Evolutionary conservation across 2,797 vertebrate genomes (phyloP).

Genomic region (Platyrinchus mystaceus): DNA sequence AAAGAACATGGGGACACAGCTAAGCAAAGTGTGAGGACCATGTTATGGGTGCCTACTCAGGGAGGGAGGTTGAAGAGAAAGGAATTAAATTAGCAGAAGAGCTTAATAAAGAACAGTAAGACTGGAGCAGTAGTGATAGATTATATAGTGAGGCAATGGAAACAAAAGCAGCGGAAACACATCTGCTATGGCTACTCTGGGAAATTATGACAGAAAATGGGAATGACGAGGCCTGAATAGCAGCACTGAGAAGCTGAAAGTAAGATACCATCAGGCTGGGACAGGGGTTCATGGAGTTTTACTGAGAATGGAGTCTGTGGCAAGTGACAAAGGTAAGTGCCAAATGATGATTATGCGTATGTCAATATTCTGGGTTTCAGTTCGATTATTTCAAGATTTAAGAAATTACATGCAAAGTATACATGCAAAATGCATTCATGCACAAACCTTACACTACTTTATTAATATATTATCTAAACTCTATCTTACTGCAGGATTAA

Average conservation of each 20-base stretch:
- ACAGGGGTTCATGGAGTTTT: background rate
- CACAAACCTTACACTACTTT: background rate
- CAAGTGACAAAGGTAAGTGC: background rate
- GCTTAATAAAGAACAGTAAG: background rate
- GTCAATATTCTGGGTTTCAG: background rate
- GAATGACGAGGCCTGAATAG: background rate
- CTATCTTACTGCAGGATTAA: background rate
- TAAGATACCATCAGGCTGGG: background rate
- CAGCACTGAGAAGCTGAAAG: background rate
- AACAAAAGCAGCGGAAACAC: background rate
- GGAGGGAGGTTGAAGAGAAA: background rate
- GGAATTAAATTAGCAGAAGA: background rate
- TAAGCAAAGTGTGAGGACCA: accelerated
- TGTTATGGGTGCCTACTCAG: background rate
- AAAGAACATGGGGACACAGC: background rate
- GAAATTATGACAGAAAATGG: background rate
- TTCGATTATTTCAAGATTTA: background rate
- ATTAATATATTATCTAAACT: background rate
- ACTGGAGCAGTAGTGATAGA: background rate
- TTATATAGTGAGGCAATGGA: background rate
- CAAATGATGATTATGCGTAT: background rate
- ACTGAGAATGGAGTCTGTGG: background rate
- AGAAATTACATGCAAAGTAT: background rate
- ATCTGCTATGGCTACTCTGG: accelerated
- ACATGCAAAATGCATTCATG: background rate